These are phyloP conservation scores for Apodemus sylvaticus DNA, from an alignment of 2,113 vertebrate species.

Conservation along the genomic window DNA sequence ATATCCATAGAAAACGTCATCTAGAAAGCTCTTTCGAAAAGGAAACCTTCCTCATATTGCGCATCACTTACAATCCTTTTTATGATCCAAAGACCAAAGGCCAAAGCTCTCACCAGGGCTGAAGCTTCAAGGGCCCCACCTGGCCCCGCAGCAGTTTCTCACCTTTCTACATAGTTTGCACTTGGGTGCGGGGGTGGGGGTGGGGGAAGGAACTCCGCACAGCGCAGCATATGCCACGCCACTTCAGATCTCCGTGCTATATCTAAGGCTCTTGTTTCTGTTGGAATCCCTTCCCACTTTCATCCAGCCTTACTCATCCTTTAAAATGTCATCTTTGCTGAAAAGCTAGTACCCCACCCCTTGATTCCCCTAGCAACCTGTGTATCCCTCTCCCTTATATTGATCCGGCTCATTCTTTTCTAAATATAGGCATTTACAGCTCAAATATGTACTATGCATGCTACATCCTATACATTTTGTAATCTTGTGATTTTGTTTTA, in stretches of 20 bases:
- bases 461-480: not conserved
- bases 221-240: not conserved
- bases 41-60: not conserved
- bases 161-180: not conserved
- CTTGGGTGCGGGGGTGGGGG: no score
- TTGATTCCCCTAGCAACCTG: not conserved
- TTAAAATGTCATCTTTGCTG: slow-evolving; percentile 26
- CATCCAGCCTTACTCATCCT: not conserved
- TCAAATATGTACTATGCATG: not conserved
- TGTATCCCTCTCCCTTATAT: not conserved
- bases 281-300: not conserved
- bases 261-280: not conserved
- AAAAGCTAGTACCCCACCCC: not conserved
- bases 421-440: not conserved
- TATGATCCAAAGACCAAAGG: not conserved
- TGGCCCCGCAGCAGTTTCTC: not conserved
- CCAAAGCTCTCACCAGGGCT: not conserved
- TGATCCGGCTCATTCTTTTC: not conserved
- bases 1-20: not conserved
- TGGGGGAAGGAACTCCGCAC: not conserved
- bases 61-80: not conserved
- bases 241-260: not conserved
- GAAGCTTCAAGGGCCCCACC: not conserved
- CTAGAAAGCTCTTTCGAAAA: not conserved
- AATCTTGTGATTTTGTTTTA: not conserved